phyloP scores from a whole-genome alignment of 2,888 invertebrate genomes.

The Aspidapion aeneum region DNA sequence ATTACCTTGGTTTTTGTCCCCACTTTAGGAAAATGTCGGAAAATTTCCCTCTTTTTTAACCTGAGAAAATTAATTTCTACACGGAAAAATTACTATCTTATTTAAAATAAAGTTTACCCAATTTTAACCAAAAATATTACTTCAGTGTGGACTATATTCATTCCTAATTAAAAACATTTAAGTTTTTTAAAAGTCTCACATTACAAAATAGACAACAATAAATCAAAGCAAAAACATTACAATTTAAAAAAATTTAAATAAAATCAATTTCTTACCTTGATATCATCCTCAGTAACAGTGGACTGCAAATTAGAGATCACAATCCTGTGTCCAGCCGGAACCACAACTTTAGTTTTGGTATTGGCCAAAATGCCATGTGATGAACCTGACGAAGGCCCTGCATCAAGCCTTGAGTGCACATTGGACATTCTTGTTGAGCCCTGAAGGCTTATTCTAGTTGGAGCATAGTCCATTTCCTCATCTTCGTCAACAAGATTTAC shows the following conservation, averaged over 20 bases:
- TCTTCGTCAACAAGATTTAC: conserved; percentile 42
- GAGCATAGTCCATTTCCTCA: conserved; percentile 38
- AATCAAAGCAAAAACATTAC: background rate
- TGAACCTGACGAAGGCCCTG: conserved; percentile 38
- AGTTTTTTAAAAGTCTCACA: background rate
- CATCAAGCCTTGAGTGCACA: conserved; percentile 50
- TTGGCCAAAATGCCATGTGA: conserved; percentile 42
- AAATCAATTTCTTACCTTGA: conserved; percentile 60
- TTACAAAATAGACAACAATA: background rate
- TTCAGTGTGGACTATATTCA: background rate
- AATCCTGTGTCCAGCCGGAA: conserved; percentile 72
- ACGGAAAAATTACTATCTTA: no score
- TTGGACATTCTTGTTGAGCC: conserved; percentile 38
- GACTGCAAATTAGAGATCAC: conserved; percentile 87
- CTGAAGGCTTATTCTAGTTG: conserved; percentile 35
- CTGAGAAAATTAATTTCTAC: no score
- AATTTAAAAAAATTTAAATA: background rate
- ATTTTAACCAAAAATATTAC: background rate
- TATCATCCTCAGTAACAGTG: conserved; percentile 86
- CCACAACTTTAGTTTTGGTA: conserved; percentile 48
- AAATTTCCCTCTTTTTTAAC: no score
- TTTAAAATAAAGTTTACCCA: no score
- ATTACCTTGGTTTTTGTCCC: no score
- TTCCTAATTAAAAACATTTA: background rate
- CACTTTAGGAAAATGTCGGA: no score